These are phyloP conservation scores for Aphelocoma californica DNA, from an alignment of 2,797 vertebrate species.

Conservation along the genomic window DNA sequence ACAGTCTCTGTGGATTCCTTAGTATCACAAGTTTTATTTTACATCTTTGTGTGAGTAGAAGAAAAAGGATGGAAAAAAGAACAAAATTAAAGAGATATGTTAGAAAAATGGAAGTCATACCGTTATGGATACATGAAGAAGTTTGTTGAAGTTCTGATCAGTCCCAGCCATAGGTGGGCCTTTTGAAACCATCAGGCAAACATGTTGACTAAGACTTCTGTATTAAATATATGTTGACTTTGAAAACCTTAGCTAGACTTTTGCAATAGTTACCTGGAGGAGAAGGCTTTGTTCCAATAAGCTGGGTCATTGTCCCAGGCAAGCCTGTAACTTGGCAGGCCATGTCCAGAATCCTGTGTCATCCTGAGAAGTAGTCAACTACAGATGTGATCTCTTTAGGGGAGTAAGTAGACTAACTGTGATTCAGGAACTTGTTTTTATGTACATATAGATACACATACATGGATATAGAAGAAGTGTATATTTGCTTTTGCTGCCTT, in stretches of 20 bases:
- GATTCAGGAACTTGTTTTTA: background rate
- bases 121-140: accelerated
- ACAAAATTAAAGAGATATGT: background rate
- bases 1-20: background rate
- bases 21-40: background rate
- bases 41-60: background rate
- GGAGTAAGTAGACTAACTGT: background rate
- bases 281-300: background rate
- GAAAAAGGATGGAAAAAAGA: background rate
- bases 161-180: background rate
- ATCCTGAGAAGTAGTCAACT: background rate
- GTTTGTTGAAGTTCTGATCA: background rate
- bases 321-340: background rate
- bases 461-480: background rate
- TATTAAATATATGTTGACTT: background rate
- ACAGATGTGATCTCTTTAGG: background rate
- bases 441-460: background rate
- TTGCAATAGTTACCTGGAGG: background rate
- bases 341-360: background rate
- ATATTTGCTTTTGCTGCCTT: background rate
- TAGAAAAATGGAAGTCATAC: background rate
- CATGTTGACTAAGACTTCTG: background rate
- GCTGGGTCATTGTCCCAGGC: background rate
- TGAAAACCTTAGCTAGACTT: background rate
- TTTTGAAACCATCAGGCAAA: background rate